Conservation (phyloP, 2,113 vertebrate genomes). For the Cololabis saira region DNA sequence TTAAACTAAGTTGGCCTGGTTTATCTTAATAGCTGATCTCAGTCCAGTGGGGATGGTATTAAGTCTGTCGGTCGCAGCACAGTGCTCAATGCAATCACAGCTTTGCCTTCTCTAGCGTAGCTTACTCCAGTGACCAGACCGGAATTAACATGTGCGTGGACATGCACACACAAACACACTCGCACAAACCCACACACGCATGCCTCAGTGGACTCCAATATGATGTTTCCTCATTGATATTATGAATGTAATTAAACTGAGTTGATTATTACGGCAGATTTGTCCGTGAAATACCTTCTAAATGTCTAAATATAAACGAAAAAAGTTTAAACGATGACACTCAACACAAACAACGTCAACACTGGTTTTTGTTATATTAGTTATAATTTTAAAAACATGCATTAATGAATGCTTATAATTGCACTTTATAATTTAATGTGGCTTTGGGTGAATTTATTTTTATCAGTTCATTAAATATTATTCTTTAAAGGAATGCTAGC, state of each 20-base stretch:
- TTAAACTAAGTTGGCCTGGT: constrained; percentile 80
- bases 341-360: too few relatives aligned
- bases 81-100: constrained; percentile 77
- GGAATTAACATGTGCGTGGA: constrained; percentile 74
- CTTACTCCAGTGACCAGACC: constrained; percentile 80
- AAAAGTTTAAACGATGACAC: too few relatives aligned
- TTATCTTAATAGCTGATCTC: constrained; percentile 87
- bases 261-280: constrained; percentile 67
- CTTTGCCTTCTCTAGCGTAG: constrained; percentile 81
- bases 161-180: constrained; percentile 23
- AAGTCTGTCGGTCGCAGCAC: constrained; percentile 75
- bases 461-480: background rate
- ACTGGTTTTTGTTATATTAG: too few relatives aligned
- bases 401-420: too few relatives aligned
- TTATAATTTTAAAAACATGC: too few relatives aligned
- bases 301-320: constrained; percentile 51
- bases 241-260: constrained; percentile 76
- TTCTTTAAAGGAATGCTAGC: background rate
- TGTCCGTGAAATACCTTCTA: constrained; percentile 60
- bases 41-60: constrained; percentile 75
- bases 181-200: constrained; percentile 38
- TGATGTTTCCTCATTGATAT: constrained; percentile 79
- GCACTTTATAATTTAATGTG: too few relatives aligned
- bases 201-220: constrained; percentile 79
- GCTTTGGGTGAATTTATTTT: background rate